phyloP scores from a whole-genome alignment of 1,140 invertebrate genomes.

The Apolygus lucorum region DNA sequence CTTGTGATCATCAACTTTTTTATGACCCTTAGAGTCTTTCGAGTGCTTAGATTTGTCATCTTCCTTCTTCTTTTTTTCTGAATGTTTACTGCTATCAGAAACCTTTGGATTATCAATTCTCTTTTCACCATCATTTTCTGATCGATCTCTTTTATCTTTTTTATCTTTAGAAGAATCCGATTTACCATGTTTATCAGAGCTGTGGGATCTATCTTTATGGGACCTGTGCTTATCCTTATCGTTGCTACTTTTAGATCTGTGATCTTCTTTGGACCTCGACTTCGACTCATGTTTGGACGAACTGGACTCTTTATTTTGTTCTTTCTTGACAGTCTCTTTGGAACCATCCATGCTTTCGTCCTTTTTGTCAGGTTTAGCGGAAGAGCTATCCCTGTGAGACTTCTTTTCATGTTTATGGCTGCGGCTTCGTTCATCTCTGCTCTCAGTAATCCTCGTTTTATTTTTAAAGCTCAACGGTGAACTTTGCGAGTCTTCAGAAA shows the following conservation, averaged over 20 bases:
- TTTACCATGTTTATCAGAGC: too few relatives aligned
- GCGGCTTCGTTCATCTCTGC: too few relatives aligned
- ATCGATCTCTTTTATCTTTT: slow-evolving; percentile 14
- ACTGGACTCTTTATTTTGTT: slow-evolving; percentile 1
- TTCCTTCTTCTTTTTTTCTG: neutral
- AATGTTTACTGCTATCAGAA: neutral
- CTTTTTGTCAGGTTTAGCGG: slow-evolving; percentile 29
- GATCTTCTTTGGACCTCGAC: slow-evolving; percentile 12
- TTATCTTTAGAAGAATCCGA: too few relatives aligned
- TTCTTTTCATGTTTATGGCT: too few relatives aligned
- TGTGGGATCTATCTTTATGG: neutral
- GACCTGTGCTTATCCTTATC: slow-evolving; percentile 5
- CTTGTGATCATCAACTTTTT: too few relatives aligned
- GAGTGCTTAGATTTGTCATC: neutral
- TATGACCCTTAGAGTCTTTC: neutral
- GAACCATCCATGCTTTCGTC: slow-evolving; percentile 9
- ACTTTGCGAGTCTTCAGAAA: slow-evolving; percentile 37
- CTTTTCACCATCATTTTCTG: slow-evolving; percentile 15
- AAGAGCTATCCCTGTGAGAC: too few relatives aligned
- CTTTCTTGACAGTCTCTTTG: neutral
- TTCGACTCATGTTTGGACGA: too few relatives aligned
- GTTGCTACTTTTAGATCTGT: slow-evolving; percentile 18
- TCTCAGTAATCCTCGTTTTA: too few relatives aligned
- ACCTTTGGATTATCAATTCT: slow-evolving; percentile 11
- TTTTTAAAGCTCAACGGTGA: slow-evolving; percentile 7